phyloP scores from a whole-genome alignment of 2,797 vertebrate genomes.

The Mus caroli region DNA sequence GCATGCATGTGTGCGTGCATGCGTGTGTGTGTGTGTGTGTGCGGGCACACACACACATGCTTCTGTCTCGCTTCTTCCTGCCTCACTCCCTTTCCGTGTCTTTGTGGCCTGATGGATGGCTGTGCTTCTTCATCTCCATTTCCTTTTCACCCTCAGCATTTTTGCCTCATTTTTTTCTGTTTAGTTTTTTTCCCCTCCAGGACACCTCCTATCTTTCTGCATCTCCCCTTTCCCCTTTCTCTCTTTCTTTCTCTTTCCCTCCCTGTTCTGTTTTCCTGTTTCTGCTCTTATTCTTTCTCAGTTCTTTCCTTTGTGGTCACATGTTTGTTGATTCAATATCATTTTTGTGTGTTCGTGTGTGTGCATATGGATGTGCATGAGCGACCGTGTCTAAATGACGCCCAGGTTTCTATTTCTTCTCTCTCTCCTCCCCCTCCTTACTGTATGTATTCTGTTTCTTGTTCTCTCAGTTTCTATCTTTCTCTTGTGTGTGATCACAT shows the following conservation, averaged over 20 bases:
- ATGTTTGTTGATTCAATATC: not conserved
- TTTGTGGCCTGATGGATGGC: not conserved
- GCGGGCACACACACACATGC: not conserved
- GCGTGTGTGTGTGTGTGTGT: not conserved
- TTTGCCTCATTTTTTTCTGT: not conserved
- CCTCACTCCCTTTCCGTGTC: not conserved
- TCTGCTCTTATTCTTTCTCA: not conserved
- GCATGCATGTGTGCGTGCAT: not conserved
- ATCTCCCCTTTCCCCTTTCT: not conserved
- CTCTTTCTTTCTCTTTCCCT: not conserved
- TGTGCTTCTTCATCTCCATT: not conserved
- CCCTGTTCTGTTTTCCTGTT: not conserved
- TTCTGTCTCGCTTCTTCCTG: not conserved
- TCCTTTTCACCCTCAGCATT: not conserved
- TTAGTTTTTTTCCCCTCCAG: not conserved
- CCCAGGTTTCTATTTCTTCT: not conserved
- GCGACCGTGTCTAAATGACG: not conserved
- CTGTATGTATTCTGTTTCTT: not conserved
- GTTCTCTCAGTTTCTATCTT: not conserved
- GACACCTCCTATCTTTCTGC: not conserved
- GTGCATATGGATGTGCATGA: not conserved
- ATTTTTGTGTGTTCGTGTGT: not conserved
- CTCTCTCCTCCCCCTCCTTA: not conserved
- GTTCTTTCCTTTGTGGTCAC: too few relatives aligned
- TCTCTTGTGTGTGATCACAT: not conserved